Conservation (phyloP, 2,888 invertebrate genomes). For the Apotomis betuletana region DNA sequence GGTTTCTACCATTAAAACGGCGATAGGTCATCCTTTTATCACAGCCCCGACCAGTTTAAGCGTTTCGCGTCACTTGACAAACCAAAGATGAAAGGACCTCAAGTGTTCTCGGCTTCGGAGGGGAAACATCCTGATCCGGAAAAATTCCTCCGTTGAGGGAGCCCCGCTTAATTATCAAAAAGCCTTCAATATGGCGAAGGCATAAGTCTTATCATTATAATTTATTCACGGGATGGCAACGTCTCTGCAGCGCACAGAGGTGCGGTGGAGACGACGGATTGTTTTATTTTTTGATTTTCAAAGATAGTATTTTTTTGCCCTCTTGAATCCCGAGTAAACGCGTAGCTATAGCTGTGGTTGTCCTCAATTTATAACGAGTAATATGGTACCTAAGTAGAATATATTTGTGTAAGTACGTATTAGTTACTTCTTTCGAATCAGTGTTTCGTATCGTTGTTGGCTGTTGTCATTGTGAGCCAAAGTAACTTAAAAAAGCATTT, state of each 20-base stretch:
- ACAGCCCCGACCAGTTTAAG: constrained; percentile 34
- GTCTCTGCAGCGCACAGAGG: constrained; percentile 45
- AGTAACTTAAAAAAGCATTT: no score
- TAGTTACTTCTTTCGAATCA: no score
- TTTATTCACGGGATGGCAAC: constrained; percentile 76
- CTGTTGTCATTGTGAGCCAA: no score
- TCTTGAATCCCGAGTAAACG: no score
- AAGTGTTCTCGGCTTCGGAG: constrained; percentile 63
- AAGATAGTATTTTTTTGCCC: not conserved
- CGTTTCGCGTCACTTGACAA: constrained; percentile 59
- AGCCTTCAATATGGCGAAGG: constrained; percentile 79
- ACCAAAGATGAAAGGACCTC: constrained; percentile 72
- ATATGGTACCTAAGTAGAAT: no score
- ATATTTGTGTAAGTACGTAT: no score
- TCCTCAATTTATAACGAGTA: no score
- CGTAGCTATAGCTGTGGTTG: no score
- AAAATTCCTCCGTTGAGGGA: constrained; percentile 62
- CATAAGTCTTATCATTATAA: constrained; percentile 78
- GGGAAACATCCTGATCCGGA: constrained; percentile 58
- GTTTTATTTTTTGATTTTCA: not conserved
- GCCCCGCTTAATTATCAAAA: constrained; percentile 75
- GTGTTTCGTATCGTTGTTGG: no score
- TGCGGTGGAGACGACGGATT: constrained; percentile 36
- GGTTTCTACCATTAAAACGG: constrained; percentile 47
- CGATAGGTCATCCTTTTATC: constrained; percentile 55